These are phyloP conservation scores for Macrosiphum euphorbiae DNA, from an alignment of 2,888 invertebrate species.

Conservation along the genomic window DNA sequence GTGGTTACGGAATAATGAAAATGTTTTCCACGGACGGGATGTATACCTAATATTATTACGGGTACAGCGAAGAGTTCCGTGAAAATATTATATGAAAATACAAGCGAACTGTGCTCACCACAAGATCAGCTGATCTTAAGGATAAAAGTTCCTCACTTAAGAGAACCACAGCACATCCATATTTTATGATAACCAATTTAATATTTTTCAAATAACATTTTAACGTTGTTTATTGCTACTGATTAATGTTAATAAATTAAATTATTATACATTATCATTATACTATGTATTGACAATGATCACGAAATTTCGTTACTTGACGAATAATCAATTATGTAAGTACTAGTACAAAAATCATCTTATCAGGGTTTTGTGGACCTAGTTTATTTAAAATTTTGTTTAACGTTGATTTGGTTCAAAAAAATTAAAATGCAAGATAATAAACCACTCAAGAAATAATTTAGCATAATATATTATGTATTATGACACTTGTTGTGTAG, in stretches of 20 bases:
- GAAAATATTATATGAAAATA: not conserved
- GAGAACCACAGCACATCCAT: not conserved
- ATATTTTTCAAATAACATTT: not conserved
- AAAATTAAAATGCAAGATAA: not conserved
- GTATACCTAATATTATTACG: not conserved
- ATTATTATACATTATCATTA: not conserved
- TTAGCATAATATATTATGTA: not conserved
- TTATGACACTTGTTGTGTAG: not conserved
- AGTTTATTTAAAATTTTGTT: not conserved
- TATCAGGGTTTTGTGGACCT: too few relatives aligned
- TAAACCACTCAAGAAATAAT: not conserved
- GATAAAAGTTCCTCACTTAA: not conserved
- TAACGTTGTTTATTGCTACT: not conserved
- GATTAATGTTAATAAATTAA: not conserved
- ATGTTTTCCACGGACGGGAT: not conserved
- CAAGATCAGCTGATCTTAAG: not conserved
- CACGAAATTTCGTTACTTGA: not conserved
- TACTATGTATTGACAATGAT: not conserved
- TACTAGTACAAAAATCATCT: too few relatives aligned
- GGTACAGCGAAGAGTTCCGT: not conserved
- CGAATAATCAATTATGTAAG: not conserved
- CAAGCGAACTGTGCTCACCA: not conserved
- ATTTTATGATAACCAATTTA: not conserved
- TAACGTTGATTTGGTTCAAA: not conserved
- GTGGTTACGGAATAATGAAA: not conserved